Percentiles rank a stretch among this genome's conserved stretches.
Evolutionary conservation across 92 coral and sea anemone genomes (phyloP).

Genomic region (Porites evermanni): DNA sequence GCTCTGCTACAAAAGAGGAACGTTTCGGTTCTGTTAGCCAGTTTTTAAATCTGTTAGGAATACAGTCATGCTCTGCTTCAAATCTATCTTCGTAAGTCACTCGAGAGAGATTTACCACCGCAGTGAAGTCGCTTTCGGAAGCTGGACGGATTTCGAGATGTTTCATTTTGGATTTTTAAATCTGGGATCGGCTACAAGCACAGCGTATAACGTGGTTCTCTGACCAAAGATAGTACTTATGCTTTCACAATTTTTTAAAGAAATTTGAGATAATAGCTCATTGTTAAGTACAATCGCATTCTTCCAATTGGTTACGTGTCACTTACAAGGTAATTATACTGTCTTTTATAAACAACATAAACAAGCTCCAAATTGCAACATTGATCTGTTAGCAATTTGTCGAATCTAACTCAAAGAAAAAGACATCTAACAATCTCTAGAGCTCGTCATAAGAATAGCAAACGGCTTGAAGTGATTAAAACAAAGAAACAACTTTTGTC

Average conservation of each 20-base stretch:
- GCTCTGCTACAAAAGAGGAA: constrained; percentile 80
- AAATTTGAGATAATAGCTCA: constrained; percentile 21
- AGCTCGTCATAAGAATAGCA: background rate
- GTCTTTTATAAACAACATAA: constrained; percentile 13
- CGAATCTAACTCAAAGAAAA: background rate
- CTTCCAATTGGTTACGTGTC: constrained; percentile 32
- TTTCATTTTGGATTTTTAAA: background rate
- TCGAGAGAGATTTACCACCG: constrained; percentile 79
- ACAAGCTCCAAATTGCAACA: constrained; percentile 27
- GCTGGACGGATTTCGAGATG: constrained; percentile 55
- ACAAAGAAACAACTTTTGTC: background rate
- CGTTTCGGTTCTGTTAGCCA: constrained; percentile 84
- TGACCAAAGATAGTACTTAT: background rate
- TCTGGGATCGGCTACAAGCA: background rate
- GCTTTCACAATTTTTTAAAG: constrained; percentile 30
- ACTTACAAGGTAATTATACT: constrained; percentile 30
- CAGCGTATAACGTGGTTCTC: too few relatives aligned
- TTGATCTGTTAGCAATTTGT: constrained; percentile 19
- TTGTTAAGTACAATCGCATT: constrained; percentile 10
- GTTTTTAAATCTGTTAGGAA: constrained; percentile 75
- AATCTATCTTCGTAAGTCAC: constrained; percentile 66
- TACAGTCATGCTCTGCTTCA: constrained; percentile 77
- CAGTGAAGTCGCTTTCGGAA: constrained; percentile 60
- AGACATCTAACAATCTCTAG: background rate
- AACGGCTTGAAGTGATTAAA: background rate